phyloP scores from a whole-genome alignment of 2,888 invertebrate genomes.

The Calephelis perditalis region DNA sequence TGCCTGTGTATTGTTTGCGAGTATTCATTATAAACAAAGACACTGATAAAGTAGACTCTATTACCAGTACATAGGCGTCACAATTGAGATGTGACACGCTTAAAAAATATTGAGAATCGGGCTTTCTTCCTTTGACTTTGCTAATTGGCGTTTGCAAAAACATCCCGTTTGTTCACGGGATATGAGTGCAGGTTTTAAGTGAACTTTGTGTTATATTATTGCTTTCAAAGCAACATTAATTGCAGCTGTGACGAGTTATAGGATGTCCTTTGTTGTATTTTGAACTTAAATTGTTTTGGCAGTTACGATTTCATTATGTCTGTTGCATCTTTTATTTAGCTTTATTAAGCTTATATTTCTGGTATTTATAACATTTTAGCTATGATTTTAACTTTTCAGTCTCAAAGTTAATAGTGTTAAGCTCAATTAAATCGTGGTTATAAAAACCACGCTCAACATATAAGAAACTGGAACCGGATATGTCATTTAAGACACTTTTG shows the following conservation, averaged over 20 bases:
- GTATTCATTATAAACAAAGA: constrained; percentile 10
- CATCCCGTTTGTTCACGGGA: constrained; percentile 2
- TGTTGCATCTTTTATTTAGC: too few species aligned
- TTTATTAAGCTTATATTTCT: too few species aligned
- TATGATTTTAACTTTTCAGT: too few species aligned
- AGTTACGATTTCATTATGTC: too few species aligned
- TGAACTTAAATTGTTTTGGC: too few species aligned
- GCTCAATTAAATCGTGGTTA: too few species aligned
- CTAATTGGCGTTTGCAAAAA: constrained; percentile 10
- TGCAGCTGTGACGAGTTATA: background rate
- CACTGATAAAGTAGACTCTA: constrained; percentile 1
- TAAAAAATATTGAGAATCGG: constrained; percentile 8
- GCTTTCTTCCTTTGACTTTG: constrained; percentile 2
- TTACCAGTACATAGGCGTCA: background rate
- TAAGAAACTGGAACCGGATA: too few species aligned
- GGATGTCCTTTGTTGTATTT: too few species aligned
- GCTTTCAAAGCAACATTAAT: constrained; percentile 6
- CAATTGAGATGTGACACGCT: background rate
- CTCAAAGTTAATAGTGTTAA: too few species aligned
- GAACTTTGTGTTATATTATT: background rate
- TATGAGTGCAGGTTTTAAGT: background rate
- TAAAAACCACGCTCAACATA: too few species aligned
- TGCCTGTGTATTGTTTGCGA: constrained; percentile 7
- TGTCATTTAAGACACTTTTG: too few species aligned
- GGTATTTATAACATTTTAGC: too few species aligned